Conservation (phyloP, 2,888 invertebrate species). For the Stenoptilia bipunctidactyla region DNA sequence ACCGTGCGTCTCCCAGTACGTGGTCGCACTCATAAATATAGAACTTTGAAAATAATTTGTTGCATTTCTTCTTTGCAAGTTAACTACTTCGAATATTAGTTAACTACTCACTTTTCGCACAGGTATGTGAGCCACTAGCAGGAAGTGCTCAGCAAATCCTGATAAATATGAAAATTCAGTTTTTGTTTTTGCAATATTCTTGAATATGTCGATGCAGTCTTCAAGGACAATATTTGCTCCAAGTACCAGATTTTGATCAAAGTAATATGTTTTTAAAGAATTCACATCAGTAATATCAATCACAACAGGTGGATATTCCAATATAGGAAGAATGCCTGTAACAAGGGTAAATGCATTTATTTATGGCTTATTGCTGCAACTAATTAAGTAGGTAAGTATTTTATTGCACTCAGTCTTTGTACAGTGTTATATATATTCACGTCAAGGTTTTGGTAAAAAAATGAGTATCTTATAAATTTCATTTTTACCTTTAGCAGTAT, state of each 20-base stretch:
- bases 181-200: slow-evolving; percentile 30
- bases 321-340: slow-evolving; percentile 41
- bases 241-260: slow-evolving; percentile 55
- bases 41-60: too few relatives aligned
- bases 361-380: too few relatives aligned
- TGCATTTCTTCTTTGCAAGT: too few relatives aligned
- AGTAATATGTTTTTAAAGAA: slow-evolving; percentile 31
- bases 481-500: slow-evolving; percentile 77
- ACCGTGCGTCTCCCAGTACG: too few relatives aligned
- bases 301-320: slow-evolving; percentile 31
- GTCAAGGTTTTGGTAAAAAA: slow-evolving; percentile 18
- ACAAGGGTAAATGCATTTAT: too few relatives aligned
- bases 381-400: too few relatives aligned
- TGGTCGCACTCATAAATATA: too few relatives aligned
- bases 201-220: slow-evolving; percentile 62
- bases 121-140: slow-evolving; percentile 45
- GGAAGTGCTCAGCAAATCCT: slow-evolving; percentile 69
- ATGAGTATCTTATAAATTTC: not conserved
- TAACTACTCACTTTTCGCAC: slow-evolving; percentile 66
- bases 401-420: too few relatives aligned
- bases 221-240: slow-evolving; percentile 73
- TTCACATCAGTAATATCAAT: slow-evolving; percentile 46
- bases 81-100: too few relatives aligned
- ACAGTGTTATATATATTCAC: too few relatives aligned
- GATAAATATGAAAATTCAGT: slow-evolving; percentile 63